Conservation (phyloP, 2,797 vertebrate genomes). For the Sternotherus odoratus region DNA sequence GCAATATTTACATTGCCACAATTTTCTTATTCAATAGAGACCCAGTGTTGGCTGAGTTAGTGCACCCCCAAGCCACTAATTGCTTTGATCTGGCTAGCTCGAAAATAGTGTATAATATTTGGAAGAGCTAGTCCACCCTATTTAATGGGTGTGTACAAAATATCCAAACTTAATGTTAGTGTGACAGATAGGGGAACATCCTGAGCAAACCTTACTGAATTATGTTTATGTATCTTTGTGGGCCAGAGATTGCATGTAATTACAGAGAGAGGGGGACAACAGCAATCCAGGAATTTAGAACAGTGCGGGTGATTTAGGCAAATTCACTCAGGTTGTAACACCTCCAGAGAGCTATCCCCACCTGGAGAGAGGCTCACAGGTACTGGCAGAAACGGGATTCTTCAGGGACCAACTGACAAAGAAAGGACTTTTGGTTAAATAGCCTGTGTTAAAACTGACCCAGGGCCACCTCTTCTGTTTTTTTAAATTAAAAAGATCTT, state of each 20-base stretch:
- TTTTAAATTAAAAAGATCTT: not conserved
- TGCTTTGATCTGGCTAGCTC: not conserved
- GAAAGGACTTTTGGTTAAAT: not conserved
- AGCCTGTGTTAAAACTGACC: not conserved
- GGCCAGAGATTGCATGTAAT: not conserved
- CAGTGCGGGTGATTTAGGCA: not conserved
- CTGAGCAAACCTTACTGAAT: not conserved
- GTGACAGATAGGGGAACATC: not conserved
- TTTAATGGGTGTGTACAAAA: not conserved
- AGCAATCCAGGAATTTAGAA: not conserved
- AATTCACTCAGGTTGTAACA: not conserved
- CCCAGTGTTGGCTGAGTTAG: conserved; percentile 1
- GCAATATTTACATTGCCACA: conserved; percentile 32
- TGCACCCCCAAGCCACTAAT: not conserved
- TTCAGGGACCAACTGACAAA: not conserved
- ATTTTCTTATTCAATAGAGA: not conserved
- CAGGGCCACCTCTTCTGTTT: not conserved
- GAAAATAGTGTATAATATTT: not conserved
- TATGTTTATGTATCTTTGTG: not conserved
- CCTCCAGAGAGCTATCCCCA: not conserved
- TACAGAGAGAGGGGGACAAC: not conserved
- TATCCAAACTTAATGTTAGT: not conserved
- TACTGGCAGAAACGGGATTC: not conserved
- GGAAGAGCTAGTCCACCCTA: not conserved
- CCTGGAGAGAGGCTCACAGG: not conserved